Evolutionary conservation across 2,888 invertebrate genomes (phyloP), one percentile per base, ranked within the genome.

Genomic region (Drosophila paramelanica): DNA sequence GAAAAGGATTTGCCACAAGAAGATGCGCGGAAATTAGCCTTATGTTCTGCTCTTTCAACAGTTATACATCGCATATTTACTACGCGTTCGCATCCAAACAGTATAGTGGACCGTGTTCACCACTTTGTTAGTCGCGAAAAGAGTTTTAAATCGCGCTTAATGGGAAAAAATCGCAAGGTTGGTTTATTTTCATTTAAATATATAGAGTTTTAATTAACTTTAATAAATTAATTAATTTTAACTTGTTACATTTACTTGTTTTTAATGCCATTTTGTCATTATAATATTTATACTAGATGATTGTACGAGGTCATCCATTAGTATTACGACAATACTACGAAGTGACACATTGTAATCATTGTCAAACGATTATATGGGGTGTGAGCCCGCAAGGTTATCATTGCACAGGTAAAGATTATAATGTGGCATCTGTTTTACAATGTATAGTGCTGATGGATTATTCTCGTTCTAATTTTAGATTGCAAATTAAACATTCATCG

Each of bases 371-470:
- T 79, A 96, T 99, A 83, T 97, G 97, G 94, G 99, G 99, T 52
- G 96, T 99, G 67, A 98, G 98, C 89, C 98, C 98, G 77, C 99
- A 99, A 93, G 99, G 98, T 62, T 98, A 97, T 94, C 96, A 98
- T 90, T 99, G 99, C 93, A 95, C 96, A 91, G 96, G 98, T 98
- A 93, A 93, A 93, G 8, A n/a, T 20, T 8, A 41, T 46, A 36
- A 11, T 3, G 6, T 10, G 7, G 4, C 1, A 27, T 10, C 2
- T 14, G 13, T 14, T 47, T 42, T 10, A 23, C 20, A 25, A 45
- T 13, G 27, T 46, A 67, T 23, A 25, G 25, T 31, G 10, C 1
- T 42, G 36, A 17, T 55, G n/a, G n/a, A 11, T 14, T 23, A 58
- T 6, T 38, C 5, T 68, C 41, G 4, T 64, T 55, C 61, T 49